Conservation (phyloP, 2,888 invertebrate species). For the Neoascia interrupta region DNA sequence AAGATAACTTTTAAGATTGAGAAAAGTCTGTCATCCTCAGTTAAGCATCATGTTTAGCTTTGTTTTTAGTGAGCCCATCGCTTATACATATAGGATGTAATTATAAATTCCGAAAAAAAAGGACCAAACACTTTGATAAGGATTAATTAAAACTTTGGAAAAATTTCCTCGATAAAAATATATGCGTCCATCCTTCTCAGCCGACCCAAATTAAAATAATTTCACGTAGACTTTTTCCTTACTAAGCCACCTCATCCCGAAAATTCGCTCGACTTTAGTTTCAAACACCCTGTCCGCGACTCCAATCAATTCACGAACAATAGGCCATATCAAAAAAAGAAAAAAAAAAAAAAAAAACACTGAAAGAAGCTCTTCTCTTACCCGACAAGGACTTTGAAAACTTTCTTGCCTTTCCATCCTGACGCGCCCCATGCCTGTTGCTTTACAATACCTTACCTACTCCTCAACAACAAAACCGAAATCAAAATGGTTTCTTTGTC, state of each 20-base stretch:
- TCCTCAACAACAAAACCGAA: conserved; percentile 29
- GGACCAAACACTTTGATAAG: conserved; percentile 13
- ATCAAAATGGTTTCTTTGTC: conserved; percentile 65
- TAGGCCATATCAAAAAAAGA: conserved; percentile 20
- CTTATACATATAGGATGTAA: too few species aligned
- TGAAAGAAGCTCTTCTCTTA: background rate
- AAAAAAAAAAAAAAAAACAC: conserved; percentile 9
- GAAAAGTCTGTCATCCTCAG: too few species aligned
- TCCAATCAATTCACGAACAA: conserved; percentile 34
- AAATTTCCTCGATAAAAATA: background rate
- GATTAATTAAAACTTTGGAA: conserved; percentile 27
- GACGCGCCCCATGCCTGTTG: conserved; percentile 26
- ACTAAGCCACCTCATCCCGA: background rate
- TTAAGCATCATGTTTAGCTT: too few species aligned
- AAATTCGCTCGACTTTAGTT: background rate
- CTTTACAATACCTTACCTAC: background rate
- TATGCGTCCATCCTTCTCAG: background rate
- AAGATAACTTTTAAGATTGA: too few species aligned
- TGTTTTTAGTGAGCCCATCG: too few species aligned
- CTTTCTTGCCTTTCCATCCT: conserved; percentile 2
- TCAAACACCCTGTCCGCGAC: background rate
- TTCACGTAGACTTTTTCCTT: conserved; percentile 3
- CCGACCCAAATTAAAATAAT: conserved; percentile 22
- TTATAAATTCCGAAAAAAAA: too few species aligned
- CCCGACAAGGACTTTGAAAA: background rate